Evolutionary conservation across 2,113 vertebrate genomes (phyloP).

Genomic region (Actinemys pallida): DNA sequence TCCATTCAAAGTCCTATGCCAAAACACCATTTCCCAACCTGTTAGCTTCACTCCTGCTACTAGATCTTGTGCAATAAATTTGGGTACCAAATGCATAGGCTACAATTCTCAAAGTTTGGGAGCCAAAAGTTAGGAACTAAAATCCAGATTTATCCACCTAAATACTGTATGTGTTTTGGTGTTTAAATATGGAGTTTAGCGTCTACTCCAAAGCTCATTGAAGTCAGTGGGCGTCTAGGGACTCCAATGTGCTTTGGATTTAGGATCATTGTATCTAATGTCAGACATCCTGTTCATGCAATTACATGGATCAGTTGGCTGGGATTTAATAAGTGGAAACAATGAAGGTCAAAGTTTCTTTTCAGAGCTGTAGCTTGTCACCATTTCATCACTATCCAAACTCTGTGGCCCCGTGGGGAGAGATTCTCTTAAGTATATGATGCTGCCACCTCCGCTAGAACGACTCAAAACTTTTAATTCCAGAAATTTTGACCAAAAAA

Average conservation of each 20-base stretch:
- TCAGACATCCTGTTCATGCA: background rate
- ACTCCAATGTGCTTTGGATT: background rate
- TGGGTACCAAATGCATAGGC: background rate
- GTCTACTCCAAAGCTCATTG: background rate
- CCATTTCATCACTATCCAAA: background rate
- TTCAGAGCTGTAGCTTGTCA: background rate
- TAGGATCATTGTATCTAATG: background rate
- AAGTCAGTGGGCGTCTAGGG: background rate
- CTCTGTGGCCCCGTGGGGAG: background rate
- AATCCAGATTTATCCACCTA: background rate
- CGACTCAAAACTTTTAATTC: background rate
- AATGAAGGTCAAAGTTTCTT: background rate
- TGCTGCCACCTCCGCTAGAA: background rate
- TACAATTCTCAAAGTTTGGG: background rate
- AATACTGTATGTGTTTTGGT: background rate
- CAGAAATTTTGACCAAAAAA: background rate
- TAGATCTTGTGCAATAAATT: background rate
- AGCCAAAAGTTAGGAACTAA: background rate
- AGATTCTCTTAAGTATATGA: background rate
- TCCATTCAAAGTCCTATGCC: background rate
- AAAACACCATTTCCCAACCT: background rate
- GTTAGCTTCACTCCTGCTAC: background rate
- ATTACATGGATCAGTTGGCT: background rate
- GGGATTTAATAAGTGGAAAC: background rate
- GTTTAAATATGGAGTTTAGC: background rate